phyloP scores from a whole-genome alignment of 2,797 vertebrate genomes.

The Sylvilagus floridanus region DNA sequence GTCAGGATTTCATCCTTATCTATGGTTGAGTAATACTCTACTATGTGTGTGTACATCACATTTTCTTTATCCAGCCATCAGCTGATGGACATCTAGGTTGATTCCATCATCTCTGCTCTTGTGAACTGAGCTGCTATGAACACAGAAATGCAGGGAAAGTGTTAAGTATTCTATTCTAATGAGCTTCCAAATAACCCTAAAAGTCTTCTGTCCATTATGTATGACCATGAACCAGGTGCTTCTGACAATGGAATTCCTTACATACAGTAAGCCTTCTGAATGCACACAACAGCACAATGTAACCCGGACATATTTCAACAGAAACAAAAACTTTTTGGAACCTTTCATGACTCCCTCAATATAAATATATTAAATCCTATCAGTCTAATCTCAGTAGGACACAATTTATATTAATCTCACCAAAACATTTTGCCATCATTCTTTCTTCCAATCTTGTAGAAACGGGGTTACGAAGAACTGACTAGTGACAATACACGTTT shows the following conservation, averaged over 20 bases:
- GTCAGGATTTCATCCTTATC: too few species aligned
- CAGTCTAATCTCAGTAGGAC: not conserved
- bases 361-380: not conserved
- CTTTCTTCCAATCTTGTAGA: constrained; percentile 6
- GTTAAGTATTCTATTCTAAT: not conserved
- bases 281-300: not conserved
- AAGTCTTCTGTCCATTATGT: not conserved
- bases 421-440: not conserved
- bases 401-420: constrained; percentile 24
- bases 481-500: not conserved
- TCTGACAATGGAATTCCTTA: not conserved
- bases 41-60: too few species aligned
- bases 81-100: too few species aligned
- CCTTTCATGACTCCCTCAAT: constrained; percentile 12
- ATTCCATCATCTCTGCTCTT: too few species aligned
- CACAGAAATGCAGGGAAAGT: too few species aligned
- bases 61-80: too few species aligned
- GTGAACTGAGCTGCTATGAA: too few species aligned
- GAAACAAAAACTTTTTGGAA: constrained; percentile 35
- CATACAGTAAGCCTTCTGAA: not conserved
- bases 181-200: constrained; percentile 23
- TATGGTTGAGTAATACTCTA: too few species aligned
- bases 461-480: constrained; percentile 55
- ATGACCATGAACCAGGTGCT: constrained; percentile 2
- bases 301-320: constrained; percentile 5